Base-by-base conservation (phyloP, 2,797 vertebrate species). In the Phoxinus dragarum region DNA sequence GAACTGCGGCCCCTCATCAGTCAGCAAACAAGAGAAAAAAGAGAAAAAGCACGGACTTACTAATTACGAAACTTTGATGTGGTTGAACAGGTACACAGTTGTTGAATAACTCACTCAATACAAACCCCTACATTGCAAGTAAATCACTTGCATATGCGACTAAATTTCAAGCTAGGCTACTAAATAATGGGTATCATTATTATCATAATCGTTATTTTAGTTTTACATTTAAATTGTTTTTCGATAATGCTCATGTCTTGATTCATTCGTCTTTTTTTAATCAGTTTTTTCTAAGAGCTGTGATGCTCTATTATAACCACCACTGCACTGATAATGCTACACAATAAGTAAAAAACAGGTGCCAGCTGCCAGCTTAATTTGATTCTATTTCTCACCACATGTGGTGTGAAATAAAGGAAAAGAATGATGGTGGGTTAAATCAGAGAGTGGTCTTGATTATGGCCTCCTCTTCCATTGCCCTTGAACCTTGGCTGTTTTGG, bases 341-440 rank as follows among this genome's bases (percentile, higher is more conserved):
- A 67, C 61, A 49, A 34, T 66, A 66, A 67, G 11, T 34, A 36
- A 36, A 68, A 49, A 52, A 80, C 64, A 68, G 64, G 78, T 80
- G 64, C 1, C 64, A 52, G 44, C 42, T 80, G 64, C 1, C 44
- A 52, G 44, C 42, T 21, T 21, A 76, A 56, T 54, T 68, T 68
- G 66, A 36, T 17, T 8, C 34, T 67, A 8, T 52, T 19, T 75
- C 42, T 67, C 6, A 7, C 6, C n/a, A 52, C 44, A 80, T 34
- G 16, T 12, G n/a, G 56, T 47, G 59, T 61, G 9, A 64, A 61
- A 31, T 1, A 76, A 79, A 31, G n/a, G 19, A 67, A 80, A 68
- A n/a, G 7, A 68, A 80, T 67, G 42, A 23, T 49, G 19, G 11
- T 49, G 27, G 59, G 14, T 64, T 79, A 64, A 78, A 40, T 61